Evolutionary conservation across 1,140 invertebrate species (phyloP).

Genomic region (Solenopsis invicta): DNA sequence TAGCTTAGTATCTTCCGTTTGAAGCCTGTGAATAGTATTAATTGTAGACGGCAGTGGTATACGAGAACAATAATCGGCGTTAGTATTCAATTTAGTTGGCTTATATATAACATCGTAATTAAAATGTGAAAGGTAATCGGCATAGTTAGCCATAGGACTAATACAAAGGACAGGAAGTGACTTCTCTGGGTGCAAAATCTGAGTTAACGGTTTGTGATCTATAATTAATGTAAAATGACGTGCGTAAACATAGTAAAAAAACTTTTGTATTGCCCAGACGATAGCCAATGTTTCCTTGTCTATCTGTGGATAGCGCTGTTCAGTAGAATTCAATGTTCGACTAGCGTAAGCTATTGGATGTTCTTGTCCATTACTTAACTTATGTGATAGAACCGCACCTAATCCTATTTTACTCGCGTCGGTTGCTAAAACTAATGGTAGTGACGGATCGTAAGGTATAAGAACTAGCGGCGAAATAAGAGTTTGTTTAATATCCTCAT

Average conservation of each 20-base stretch:
- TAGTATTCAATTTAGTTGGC: background rate
- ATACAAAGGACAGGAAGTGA: background rate
- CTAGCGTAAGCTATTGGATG: background rate
- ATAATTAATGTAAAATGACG: too few relatives aligned
- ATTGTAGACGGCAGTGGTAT: background rate
- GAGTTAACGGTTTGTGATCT: too few relatives aligned
- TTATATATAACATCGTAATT: background rate
- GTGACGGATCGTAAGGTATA: too few relatives aligned
- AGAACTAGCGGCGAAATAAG: background rate
- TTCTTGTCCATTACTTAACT: too few relatives aligned
- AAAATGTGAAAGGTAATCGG: background rate
- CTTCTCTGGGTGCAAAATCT: background rate
- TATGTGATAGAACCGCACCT: background rate
- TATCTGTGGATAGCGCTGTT: too few relatives aligned
- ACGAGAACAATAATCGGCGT: background rate
- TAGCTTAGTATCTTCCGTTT: background rate
- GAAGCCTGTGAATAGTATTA: background rate
- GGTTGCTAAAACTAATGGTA: too few relatives aligned
- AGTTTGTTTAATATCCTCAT: too few relatives aligned
- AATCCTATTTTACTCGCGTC: too few relatives aligned
- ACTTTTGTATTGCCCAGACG: too few relatives aligned
- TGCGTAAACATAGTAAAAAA: too few relatives aligned
- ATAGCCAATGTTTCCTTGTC: background rate
- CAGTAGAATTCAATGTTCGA: background rate
- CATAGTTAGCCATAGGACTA: background rate